Conservation (phyloP, 2,113 vertebrate genomes). For the Clinocottus analis region DNA sequence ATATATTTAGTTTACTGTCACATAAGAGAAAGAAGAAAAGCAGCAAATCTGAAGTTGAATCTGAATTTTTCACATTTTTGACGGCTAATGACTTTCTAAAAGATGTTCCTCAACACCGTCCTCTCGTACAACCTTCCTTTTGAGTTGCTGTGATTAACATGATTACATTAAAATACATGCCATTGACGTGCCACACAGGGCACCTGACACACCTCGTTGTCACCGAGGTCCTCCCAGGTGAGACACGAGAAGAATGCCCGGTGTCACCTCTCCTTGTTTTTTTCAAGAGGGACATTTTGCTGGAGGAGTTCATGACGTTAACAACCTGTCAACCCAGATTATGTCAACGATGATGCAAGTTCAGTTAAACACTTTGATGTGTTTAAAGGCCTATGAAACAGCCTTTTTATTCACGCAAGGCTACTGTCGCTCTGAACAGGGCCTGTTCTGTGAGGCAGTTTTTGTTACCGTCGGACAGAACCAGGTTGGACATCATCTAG, state of each 20-base stretch:
- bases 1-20: neutral
- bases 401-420: no score
- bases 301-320: neutral
- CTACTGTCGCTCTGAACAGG: no score
- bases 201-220: conserved; percentile 40
- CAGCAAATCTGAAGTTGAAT: neutral
- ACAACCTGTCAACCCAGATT: no score
- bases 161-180: neutral
- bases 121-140: neutral
- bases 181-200: conserved; percentile 11
- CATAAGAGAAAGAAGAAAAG: neutral
- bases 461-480: no score
- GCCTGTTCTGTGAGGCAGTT: no score
- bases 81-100: neutral
- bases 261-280: conserved; percentile 36
- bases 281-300: conserved; percentile 41
- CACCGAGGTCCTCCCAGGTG: neutral
- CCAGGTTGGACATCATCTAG: no score
- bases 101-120: neutral
- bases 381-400: no score
- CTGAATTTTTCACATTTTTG: neutral
- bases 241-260: conserved; percentile 42
- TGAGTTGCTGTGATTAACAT: no score
- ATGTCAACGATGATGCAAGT: no score
- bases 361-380: no score